Evolutionary conservation across 2,888 invertebrate genomes (phyloP).

Genomic region (Lottia scabra): DNA sequence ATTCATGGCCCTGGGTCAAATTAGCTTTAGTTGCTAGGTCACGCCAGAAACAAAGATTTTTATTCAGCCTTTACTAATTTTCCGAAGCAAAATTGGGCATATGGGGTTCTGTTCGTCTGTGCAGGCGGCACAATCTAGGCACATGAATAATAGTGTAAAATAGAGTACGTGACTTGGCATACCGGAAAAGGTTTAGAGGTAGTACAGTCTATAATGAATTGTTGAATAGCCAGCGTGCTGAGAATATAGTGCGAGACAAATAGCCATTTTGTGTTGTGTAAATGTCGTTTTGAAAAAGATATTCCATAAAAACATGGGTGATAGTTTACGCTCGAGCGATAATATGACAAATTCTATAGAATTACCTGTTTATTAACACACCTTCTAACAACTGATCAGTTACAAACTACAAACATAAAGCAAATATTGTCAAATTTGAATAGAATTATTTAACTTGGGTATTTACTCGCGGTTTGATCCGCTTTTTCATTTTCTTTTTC

Average conservation of each 20-base stretch:
- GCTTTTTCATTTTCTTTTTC: too few relatives aligned
- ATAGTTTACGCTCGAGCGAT: not conserved
- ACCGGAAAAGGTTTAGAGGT: not conserved
- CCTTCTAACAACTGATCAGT: not conserved
- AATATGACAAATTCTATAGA: not conserved
- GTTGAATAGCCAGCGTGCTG: not conserved
- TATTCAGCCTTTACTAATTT: conserved; percentile 7
- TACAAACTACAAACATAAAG: not conserved
- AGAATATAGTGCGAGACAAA: not conserved
- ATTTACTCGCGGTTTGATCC: too few relatives aligned
- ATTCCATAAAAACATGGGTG: not conserved
- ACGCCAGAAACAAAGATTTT: conserved; percentile 19
- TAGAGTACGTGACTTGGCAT: conserved; percentile 27
- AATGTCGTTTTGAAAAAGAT: not conserved
- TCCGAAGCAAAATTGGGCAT: not conserved
- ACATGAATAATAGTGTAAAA: conserved; percentile 17
- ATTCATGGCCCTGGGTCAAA: conserved; percentile 22
- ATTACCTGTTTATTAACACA: not conserved
- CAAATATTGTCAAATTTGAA: not conserved
- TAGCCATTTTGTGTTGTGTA: not conserved
- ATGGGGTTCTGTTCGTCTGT: not conserved
- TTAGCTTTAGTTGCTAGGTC: conserved; percentile 7
- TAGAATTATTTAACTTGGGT: too few relatives aligned
- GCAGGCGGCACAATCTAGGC: conserved; percentile 1
- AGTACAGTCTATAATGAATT: not conserved